Base-by-base conservation (phyloP, 2,797 vertebrate genomes). In the Spheniscus humboldti region DNA sequence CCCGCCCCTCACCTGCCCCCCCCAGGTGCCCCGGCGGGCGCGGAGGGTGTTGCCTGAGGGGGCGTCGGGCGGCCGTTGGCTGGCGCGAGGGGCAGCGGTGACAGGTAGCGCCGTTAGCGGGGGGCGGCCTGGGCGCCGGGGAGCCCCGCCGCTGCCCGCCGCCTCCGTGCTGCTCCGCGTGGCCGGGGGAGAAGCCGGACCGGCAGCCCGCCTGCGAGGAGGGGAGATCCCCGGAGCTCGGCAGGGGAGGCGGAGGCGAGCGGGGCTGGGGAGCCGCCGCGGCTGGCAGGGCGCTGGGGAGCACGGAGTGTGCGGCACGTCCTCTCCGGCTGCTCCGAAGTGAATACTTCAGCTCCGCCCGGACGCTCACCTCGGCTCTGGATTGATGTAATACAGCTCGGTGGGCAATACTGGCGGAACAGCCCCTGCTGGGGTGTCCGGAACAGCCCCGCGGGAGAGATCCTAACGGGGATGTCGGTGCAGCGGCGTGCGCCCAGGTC, bases 381-480 rank as follows among this genome's bases (percentile, higher is more conserved):
- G n/a, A 5, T 3, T 3, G 59, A 3, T 12, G 30, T 8, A 1
- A 1, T 7, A 10, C 39, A 3, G 55, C 37, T 7, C 25, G 43
- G 35, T 4, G 60, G 68, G 60, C 74, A 13, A 16, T 5, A 5
- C 69, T 10, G 68, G 57, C 11, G 33, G 47, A 18, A 1, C 71
- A 7, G 78, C 73, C 73, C 73, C 59, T 10, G 48, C 7, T 5
- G 12, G 28, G 31, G 16, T 10, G 23, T 48, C 39, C 11, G n/a
- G n/a, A n/a, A n/a, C n/a, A 6, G 30, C 37, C 43, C 69, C 39
- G 62, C 37, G 6, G 74, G 22, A 13, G 47, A 6, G 13, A 45
- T 6, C 66, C n/a, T 8, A 1, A 4, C 62, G 56, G 92, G 72
- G 62, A 24, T 30, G 81, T 28, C 75, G 39, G 52, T 6, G 50